Evolutionary conservation across 2,113 vertebrate species (phyloP).

Genomic region (Piprites chloris): DNA sequence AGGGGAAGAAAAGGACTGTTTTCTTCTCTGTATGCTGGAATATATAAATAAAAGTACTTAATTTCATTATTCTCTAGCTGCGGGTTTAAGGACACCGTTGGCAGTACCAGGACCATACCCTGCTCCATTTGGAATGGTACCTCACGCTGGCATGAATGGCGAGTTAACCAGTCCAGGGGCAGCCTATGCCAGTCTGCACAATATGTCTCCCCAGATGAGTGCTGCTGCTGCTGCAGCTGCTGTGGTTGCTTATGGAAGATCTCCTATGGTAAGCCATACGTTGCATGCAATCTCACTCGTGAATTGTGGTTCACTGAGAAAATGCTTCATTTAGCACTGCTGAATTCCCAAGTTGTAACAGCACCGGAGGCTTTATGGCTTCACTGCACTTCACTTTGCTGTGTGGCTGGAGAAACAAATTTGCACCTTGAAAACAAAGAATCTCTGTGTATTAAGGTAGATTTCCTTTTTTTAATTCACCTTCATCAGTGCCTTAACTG

Average conservation of each 20-base stretch:
- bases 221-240: constrained; percentile 85
- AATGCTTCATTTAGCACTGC: constrained; percentile 8
- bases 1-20: not conserved
- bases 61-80: constrained; percentile 69
- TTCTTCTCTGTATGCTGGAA: not conserved
- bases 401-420: not conserved
- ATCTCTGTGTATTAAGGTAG: not conserved
- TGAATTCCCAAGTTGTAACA: not conserved
- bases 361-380: not conserved
- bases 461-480: not conserved
- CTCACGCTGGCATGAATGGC: constrained; percentile 89
- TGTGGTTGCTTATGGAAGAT: constrained; percentile 90
- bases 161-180: constrained; percentile 89
- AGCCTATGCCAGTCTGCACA: constrained; percentile 90
- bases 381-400: not conserved
- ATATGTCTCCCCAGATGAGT: constrained; percentile 97
- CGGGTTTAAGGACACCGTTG: constrained; percentile 87
- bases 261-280: constrained; percentile 85
- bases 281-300: not conserved
- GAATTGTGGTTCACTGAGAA: not conserved
- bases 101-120: constrained; percentile 91
- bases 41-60: not conserved
- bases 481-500: not conserved
- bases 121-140: constrained; percentile 89
- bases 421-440: not conserved